phyloP scores from a whole-genome alignment of 2,113 vertebrate genomes.

The Podarcis cretensis region DNA sequence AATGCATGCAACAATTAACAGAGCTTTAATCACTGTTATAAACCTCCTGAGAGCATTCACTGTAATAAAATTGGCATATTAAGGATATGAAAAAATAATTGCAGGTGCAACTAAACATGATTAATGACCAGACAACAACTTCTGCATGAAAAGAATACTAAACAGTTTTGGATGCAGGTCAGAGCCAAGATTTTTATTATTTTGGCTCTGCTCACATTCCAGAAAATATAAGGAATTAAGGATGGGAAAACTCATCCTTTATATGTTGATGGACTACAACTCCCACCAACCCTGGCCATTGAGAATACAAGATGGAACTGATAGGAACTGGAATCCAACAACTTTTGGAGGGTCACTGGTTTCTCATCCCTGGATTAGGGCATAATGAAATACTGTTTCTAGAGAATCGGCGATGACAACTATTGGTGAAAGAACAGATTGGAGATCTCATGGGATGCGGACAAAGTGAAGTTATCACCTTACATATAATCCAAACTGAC shows the following conservation, averaged over 20 bases:
- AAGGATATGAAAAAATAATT: slow-evolving; percentile 74
- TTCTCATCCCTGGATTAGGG: not conserved
- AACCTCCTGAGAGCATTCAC: slow-evolving; percentile 65
- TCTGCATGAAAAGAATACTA: slow-evolving; percentile 68
- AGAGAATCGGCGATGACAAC: not conserved
- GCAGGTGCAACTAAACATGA: slow-evolving; percentile 74
- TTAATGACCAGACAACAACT: slow-evolving; percentile 73
- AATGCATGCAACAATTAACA: slow-evolving; percentile 67
- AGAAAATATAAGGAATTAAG: not conserved
- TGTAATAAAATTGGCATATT: slow-evolving; percentile 72
- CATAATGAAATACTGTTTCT: not conserved
- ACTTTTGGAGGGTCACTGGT: not conserved
- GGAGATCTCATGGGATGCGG: not conserved
- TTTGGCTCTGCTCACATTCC: slow-evolving; percentile 22
- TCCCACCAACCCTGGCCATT: not conserved
- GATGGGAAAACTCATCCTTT: not conserved
- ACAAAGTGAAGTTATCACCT: not conserved
- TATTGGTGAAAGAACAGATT: not conserved
- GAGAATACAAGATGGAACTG: not conserved
- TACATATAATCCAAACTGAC: not conserved
- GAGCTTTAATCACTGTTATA: slow-evolving; percentile 68
- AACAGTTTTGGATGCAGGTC: slow-evolving; percentile 55
- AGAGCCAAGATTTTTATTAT: slow-evolving; percentile 45
- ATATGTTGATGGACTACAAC: not conserved
- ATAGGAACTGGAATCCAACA: no score